Evolutionary conservation across 2,113 vertebrate species (phyloP), one percentile per base, ranked within the genome.

Genomic region (Cyprinodon brontotheroides): DNA sequence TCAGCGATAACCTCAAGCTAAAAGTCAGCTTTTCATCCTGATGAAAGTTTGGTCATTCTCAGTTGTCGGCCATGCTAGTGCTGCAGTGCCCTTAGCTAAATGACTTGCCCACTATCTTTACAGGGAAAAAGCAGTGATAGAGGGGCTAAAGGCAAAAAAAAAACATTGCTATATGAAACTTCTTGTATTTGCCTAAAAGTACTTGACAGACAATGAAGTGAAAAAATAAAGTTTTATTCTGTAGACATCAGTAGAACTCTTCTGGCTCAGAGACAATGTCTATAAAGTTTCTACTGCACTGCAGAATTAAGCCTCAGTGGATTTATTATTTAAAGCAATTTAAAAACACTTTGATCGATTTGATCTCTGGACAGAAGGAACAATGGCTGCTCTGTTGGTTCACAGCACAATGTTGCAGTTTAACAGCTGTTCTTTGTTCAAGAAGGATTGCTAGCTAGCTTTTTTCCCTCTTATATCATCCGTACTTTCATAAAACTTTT

Each of bases 51-150:
- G 65, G 47, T 15, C 5, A 57, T 64, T 74, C 64, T 1, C 20
- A 50, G 60, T 45, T 53, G 71, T 68, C 63, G 65, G 57, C n/a
- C 53, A 11, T 0, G 64, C 39, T 50, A 78, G 29, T n/a, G 50
- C 50, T 53, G 61, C 20, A n/a, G 59, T 22, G 64, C 14, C 20
- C 70, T 20, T 67, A 37, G 62, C 60, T 37, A 65, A 57, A 37
- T 48, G 62, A 15, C 3, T 8, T 14, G 20, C 50, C 20, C 4
- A n/a, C 3, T 57, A 20, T n/a, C 50, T 57, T 57, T 57, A 3
- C 50, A 57, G 50, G n/a, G 14, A 8, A 57, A 10, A 20, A 9
- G 50, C 17, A 20, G 8, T 57, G 20, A n/a, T 20, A 57, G 3
- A 14, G 3, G 20, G 1, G 17, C 48, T 17, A 50, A 50, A 50